These are phyloP conservation scores for Excalfactoria chinensis DNA, from an alignment of 2,113 vertebrate genomes.

Conservation along the genomic window DNA sequence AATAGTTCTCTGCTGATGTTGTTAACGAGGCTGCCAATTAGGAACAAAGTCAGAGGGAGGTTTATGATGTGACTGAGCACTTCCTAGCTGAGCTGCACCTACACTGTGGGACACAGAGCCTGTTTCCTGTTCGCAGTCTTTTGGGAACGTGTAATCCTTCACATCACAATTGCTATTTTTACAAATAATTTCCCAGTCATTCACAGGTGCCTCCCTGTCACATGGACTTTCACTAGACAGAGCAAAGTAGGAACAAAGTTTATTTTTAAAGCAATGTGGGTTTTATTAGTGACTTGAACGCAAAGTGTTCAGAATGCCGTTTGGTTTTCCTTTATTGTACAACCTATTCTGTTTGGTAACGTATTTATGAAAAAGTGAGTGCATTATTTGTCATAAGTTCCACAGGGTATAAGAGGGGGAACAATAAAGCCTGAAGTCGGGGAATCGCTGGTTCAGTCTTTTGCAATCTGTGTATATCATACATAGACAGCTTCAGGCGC, in stretches of 20 bases:
- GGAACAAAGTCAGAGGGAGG: conserved; percentile 21
- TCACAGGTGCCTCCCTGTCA: conserved; percentile 27
- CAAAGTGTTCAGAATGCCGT: neutral
- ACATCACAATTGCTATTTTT: conserved; percentile 20
- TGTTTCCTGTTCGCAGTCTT: conserved; percentile 31
- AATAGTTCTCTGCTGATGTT: conserved; percentile 22
- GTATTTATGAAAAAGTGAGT: conserved; percentile 3
- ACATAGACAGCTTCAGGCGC: neutral
- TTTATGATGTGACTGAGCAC: conserved; percentile 31
- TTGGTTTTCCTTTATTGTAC: conserved; percentile 35
- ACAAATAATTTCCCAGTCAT: conserved; percentile 39
- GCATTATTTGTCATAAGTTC: neutral
- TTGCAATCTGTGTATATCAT: neutral
- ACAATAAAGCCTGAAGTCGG: neutral
- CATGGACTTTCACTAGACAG: neutral
- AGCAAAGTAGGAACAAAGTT: conserved; percentile 30
- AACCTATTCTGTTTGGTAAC: conserved; percentile 9
- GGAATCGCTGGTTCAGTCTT: neutral
- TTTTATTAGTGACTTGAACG: conserved; percentile 14
- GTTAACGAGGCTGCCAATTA: conserved; percentile 47
- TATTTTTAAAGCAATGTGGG: neutral
- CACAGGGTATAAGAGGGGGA: neutral
- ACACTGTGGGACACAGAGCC: conserved; percentile 5
- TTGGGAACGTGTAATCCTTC: conserved; percentile 9
- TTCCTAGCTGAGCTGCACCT: conserved; percentile 44